Base-by-base conservation (phyloP, 2,797 vertebrate genomes). In the Antrozous pallidus region DNA sequence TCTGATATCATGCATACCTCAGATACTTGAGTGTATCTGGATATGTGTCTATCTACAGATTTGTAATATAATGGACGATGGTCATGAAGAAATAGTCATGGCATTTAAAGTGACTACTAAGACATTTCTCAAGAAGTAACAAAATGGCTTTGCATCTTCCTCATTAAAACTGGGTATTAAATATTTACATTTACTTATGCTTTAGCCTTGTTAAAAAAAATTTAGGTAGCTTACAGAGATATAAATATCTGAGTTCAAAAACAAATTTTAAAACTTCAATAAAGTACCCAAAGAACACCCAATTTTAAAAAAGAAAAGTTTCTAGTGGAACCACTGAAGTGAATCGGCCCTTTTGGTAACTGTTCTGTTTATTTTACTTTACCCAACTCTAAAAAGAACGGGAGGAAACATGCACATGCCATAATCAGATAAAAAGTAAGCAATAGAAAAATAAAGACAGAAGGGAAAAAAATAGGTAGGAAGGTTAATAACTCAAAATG, bases 171-270 rank as follows among this genome's bases (percentile, higher is more conserved):
- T 17, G 3, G 13, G 54, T 16, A 36, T 93, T 87, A 56, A 91
- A 73, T 67, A 70, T 36, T 78, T 36, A 82, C 18, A 79, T 69
- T 45, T 74, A 85, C 45, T 81, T 75, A 92, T 49, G 47, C 1
- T 5, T 63, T 92, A 47, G 31, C 31, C 18, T 90, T 93, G 6
- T 61, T 90, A 42, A 88, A 54, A 88, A 88, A 81, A 24, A 70
- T 33, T 91, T 61, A 91, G 67, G 67, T 83, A 7, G 26, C 47
- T 82, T 82, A 69, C 6, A 56, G 5, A 94, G 31, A 38, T 80
- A 90, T 18, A 75, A 95, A 91, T 51, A 95, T 8, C 49, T 4
- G 36, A 31, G 24, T 83, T 75, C 42, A 94, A 92, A 94, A 86
- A 56, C 12, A 74, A 61, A 36, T 51, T 75, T 86, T 92, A 22